Conservation (phyloP, 53 echinoderm and acorn worm species). For the Temnopleurus reevesii region DNA sequence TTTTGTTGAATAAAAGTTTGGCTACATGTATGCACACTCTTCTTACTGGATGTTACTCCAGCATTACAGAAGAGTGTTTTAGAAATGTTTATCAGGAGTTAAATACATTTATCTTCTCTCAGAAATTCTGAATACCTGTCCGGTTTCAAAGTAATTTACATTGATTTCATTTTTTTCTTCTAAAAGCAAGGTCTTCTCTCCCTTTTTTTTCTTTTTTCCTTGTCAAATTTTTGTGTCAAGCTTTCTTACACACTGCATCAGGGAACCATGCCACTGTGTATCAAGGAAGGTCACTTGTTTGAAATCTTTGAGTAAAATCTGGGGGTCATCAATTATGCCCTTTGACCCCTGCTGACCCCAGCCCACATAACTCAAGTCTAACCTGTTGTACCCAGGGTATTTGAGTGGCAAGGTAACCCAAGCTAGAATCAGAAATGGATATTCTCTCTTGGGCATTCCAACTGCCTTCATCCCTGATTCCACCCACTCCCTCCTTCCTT, state of each 20-base stretch:
- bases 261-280: constrained; percentile 4
- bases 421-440: constrained; percentile 40
- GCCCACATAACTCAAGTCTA: constrained; percentile 14
- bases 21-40: too few relatives aligned
- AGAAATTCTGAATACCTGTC: too few relatives aligned
- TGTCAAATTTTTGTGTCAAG: too few relatives aligned
- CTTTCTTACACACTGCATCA: neutral
- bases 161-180: too few relatives aligned
- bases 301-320: neutral
- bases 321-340: constrained; percentile 32
- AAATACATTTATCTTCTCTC: too few relatives aligned
- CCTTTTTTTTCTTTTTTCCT: too few relatives aligned
- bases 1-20: too few relatives aligned
- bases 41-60: too few relatives aligned
- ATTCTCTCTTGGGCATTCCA: constrained; percentile 19
- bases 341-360: constrained; percentile 29
- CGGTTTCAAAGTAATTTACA: too few relatives aligned
- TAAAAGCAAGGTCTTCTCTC: too few relatives aligned
- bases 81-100: too few relatives aligned
- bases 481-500: neutral
- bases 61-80: too few relatives aligned
- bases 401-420: constrained; percentile 41
- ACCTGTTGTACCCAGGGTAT: constrained; percentile 47
- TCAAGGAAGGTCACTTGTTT: constrained; percentile 37
- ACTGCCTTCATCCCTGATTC: neutral